Evolutionary conservation across 2,113 vertebrate genomes (phyloP).

Genomic region (Solea senegalensis): DNA sequence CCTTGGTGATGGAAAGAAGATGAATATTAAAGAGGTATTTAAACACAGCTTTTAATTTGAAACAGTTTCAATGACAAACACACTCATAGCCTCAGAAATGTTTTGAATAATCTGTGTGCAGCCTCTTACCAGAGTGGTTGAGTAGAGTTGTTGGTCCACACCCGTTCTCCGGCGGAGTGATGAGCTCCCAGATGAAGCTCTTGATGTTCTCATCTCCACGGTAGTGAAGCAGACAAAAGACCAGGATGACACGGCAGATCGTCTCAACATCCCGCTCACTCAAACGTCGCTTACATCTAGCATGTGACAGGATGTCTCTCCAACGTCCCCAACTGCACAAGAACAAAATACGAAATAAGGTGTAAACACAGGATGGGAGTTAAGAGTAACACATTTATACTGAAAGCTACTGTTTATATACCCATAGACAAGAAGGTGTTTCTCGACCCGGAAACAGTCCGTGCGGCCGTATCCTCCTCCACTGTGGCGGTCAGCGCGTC

Average conservation of each 20-base stretch:
- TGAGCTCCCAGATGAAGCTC: constrained; percentile 95
- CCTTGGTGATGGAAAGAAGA: constrained; percentile 71
- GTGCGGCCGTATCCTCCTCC: constrained; percentile 88
- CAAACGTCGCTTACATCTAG: constrained; percentile 90
- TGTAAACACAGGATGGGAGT: neutral
- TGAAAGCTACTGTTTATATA: constrained; percentile 48
- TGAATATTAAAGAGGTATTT: neutral
- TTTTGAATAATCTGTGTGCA: neutral
- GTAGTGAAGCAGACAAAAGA: constrained; percentile 93
- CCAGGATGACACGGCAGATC: constrained; percentile 90
- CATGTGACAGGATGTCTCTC: constrained; percentile 91
- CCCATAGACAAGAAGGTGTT: constrained; percentile 93
- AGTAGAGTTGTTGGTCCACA: constrained; percentile 90
- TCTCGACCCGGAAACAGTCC: constrained; percentile 95
- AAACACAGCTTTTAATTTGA: neutral
- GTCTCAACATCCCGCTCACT: constrained; percentile 92
- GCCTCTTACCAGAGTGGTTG: constrained; percentile 89
- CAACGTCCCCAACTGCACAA: constrained; percentile 90
- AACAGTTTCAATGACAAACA: too few relatives aligned
- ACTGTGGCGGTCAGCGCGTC: constrained; percentile 86
- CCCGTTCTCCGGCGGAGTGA: constrained; percentile 90
- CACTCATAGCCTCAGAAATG: neutral
- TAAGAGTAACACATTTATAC: neutral
- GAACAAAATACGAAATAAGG: neutral
- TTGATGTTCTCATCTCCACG: constrained; percentile 94